Conservation (phyloP, 2,797 vertebrate genomes). For the Scleropages formosus region DNA sequence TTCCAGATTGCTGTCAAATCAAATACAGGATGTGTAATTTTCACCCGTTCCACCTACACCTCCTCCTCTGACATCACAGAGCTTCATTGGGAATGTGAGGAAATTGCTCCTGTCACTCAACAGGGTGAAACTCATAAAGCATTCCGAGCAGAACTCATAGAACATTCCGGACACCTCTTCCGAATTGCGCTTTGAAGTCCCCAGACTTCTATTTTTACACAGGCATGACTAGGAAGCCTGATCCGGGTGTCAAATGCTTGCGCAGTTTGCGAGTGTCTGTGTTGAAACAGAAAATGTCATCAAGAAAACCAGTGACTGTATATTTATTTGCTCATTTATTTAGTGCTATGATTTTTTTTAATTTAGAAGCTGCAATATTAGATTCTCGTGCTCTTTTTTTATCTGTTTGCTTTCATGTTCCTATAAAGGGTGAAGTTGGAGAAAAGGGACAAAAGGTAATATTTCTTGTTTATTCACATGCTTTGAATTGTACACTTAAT, state of each 20-base stretch:
- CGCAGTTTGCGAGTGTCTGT: constrained; percentile 48
- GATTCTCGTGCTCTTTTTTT: constrained; percentile 25
- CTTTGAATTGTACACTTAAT: not conserved
- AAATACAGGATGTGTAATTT: constrained; percentile 13
- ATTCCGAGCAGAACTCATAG: constrained; percentile 33
- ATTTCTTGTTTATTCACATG: not conserved
- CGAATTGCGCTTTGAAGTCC: constrained; percentile 60
- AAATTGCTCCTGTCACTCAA: constrained; percentile 58
- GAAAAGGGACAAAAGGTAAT: constrained; percentile 85
- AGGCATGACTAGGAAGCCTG: constrained; percentile 52
- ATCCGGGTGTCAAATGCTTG: constrained; percentile 63
- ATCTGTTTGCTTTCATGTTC: constrained; percentile 32
- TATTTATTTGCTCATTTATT: too few species aligned
- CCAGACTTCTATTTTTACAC: constrained; percentile 56
- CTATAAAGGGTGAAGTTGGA: constrained; percentile 72
- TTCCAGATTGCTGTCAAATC: not conserved
- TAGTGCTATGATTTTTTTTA: too few species aligned
- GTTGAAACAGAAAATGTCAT: constrained; percentile 38
- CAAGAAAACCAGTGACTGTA: constrained; percentile 29
- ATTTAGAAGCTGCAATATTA: too few species aligned
- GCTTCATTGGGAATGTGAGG: constrained; percentile 36
- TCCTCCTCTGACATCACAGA: constrained; percentile 40
- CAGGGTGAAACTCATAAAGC: constrained; percentile 37
- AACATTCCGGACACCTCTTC: constrained; percentile 32
- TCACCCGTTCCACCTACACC: constrained; percentile 43